A percentile compares a stretch with the other conserved stretches of the same genome.
Evolutionary conservation across 2,888 invertebrate genomes (phyloP).

Genomic region (Xestia xanthographa): DNA sequence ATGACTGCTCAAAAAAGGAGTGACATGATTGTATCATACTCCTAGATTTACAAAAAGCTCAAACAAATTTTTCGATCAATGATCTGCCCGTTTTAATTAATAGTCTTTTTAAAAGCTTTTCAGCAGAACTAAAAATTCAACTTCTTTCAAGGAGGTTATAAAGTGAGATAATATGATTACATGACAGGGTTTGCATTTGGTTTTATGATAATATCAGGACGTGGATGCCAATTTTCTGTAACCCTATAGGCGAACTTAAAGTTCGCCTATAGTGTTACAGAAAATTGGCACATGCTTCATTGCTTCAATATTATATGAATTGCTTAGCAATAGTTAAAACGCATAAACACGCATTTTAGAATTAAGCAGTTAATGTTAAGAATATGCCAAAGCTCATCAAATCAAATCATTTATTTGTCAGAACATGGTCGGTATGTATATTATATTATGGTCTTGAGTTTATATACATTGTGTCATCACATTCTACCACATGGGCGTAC

Average conservation of each 20-base stretch:
- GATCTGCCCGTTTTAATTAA: background rate
- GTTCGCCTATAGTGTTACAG: too few species aligned
- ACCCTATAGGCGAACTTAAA: background rate
- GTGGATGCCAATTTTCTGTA: background rate
- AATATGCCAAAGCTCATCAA: background rate
- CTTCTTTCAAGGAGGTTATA: background rate
- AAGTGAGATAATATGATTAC: background rate
- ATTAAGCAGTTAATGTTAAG: background rate
- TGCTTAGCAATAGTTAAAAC: background rate
- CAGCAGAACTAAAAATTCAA: background rate
- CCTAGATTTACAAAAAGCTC: background rate
- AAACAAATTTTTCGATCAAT: background rate
- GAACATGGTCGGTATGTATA: too few species aligned
- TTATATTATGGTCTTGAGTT: too few species aligned
- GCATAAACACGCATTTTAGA: too few species aligned
- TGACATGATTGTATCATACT: too few species aligned
- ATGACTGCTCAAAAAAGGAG: too few species aligned
- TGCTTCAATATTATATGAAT: background rate
- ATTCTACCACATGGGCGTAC: too few species aligned
- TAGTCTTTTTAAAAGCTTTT: background rate
- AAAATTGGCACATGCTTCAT: background rate
- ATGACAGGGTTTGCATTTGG: background rate
- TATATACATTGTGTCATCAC: too few species aligned
- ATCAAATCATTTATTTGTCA: too few species aligned
- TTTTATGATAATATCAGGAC: background rate